phyloP scores from a whole-genome alignment of 2,797 vertebrate species.

The Diglossa cyanea region DNA sequence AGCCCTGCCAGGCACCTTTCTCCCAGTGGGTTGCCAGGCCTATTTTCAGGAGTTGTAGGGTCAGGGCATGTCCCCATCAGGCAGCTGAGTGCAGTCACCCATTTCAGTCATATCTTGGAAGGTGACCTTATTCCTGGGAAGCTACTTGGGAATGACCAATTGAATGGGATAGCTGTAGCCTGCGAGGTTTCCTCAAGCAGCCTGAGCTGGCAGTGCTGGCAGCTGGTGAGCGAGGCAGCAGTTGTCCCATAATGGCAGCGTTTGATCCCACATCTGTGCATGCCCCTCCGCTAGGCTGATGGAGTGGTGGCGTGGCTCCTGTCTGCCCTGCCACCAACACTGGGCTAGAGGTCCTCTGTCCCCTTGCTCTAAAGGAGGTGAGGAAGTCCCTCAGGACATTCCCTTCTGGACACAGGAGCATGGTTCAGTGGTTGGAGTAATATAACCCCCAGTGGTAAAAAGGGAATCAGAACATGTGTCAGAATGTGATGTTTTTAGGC shows the following conservation, averaged over 20 bases:
- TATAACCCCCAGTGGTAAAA: fast-evolving
- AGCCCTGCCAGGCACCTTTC: background rate
- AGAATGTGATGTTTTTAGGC: background rate
- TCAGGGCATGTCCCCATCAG: background rate
- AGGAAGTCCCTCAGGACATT: background rate
- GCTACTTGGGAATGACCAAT: background rate
- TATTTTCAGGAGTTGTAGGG: background rate
- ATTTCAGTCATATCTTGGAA: background rate
- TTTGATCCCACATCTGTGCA: background rate
- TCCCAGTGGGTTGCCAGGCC: background rate
- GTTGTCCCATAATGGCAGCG: fast-evolving
- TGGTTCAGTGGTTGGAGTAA: background rate
- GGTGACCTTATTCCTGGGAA: background rate
- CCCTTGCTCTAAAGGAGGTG: background rate
- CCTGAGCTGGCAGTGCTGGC: background rate
- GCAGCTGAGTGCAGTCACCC: background rate
- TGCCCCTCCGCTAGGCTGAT: background rate
- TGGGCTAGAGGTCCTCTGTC: background rate
- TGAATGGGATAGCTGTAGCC: background rate
- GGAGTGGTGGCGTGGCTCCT: background rate
- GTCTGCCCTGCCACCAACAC: fast-evolving
- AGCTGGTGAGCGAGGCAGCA: background rate
- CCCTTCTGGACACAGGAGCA: fast-evolving
- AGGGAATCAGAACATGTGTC: background rate
- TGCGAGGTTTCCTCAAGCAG: background rate